These are phyloP conservation scores for Eunapius fragilis DNA, from an alignment of 37 sponge, comb jelly and placozoan species.

Conservation along the genomic window DNA sequence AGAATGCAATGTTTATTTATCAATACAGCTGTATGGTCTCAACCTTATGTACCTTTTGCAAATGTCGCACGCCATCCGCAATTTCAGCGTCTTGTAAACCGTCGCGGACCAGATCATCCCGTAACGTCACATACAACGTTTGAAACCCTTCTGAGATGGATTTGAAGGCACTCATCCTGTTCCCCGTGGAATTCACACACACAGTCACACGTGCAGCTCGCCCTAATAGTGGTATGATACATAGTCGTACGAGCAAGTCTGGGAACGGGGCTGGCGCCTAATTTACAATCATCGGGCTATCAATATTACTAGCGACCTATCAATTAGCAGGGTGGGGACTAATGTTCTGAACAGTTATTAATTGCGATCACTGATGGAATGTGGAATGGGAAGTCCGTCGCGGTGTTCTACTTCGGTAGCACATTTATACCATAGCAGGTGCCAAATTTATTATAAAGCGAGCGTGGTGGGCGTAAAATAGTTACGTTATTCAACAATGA, in stretches of 20 bases:
- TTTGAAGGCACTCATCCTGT: not conserved
- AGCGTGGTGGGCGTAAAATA: too few species aligned
- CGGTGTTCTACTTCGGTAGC: too few species aligned
- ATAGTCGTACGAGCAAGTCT: not conserved
- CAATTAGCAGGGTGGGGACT: too few species aligned
- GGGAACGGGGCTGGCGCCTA: not conserved
- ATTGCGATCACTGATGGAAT: too few species aligned
- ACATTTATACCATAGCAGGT: too few species aligned
- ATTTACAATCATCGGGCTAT: not conserved
- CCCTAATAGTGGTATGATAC: not conserved
- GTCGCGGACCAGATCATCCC: conserved; percentile 50
- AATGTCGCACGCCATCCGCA: conserved; percentile 53
- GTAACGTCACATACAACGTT: conserved; percentile 41
- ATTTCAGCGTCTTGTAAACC: conserved; percentile 39
- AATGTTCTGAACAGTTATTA: too few species aligned
- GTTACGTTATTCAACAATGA: not conserved
- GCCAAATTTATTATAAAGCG: too few species aligned
- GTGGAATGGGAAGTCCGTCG: too few species aligned
- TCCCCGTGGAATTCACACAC: not conserved
- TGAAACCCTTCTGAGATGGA: conserved; percentile 24
- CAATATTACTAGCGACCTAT: too few species aligned
- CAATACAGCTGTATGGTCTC: not conserved
- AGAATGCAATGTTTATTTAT: not conserved
- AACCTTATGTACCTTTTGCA: conserved; percentile 42
- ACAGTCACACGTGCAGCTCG: not conserved